Evolutionary conservation across 2,113 vertebrate species (phyloP).

Genomic region (Coregonus clupeaformis): DNA sequence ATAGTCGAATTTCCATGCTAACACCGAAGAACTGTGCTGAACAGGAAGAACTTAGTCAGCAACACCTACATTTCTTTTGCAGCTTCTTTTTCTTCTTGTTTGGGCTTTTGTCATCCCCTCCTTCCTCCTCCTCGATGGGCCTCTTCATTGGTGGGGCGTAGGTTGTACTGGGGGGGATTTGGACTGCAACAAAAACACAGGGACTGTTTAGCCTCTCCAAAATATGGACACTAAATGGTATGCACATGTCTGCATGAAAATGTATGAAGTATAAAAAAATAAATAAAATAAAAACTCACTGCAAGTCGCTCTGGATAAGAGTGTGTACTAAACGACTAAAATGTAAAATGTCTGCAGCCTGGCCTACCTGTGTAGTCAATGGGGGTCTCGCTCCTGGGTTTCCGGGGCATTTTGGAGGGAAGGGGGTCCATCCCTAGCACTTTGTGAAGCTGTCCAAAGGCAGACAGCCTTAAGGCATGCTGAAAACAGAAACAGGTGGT

Average conservation of each 20-base stretch:
- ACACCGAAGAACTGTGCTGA: neutral
- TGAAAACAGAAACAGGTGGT: conserved; percentile 46
- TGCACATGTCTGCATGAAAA: neutral
- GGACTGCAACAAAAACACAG: conserved; percentile 73
- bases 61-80: conserved; percentile 90
- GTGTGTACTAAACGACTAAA: too few species aligned
- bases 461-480: conserved; percentile 93
- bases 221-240: neutral
- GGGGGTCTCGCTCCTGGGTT: conserved; percentile 85
- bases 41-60: neutral
- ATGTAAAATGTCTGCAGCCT: neutral
- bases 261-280: too few species aligned
- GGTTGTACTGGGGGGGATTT: conserved; percentile 93
- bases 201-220: neutral
- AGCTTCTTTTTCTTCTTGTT: conserved; percentile 99
- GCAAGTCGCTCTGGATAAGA: too few species aligned
- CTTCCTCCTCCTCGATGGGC: conserved; percentile 91
- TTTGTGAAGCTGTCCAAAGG: conserved; percentile 95
- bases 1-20: neutral
- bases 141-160: conserved; percentile 93
- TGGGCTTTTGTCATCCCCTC: conserved; percentile 90
- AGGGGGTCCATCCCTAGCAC: conserved; percentile 96
- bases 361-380: conserved; percentile 90
- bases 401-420: conserved; percentile 94
- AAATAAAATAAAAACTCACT: too few species aligned